Evolutionary conservation across 1,140 invertebrate genomes (phyloP), one percentile per base, ranked within the genome.

Genomic region (Popillia japonica): DNA sequence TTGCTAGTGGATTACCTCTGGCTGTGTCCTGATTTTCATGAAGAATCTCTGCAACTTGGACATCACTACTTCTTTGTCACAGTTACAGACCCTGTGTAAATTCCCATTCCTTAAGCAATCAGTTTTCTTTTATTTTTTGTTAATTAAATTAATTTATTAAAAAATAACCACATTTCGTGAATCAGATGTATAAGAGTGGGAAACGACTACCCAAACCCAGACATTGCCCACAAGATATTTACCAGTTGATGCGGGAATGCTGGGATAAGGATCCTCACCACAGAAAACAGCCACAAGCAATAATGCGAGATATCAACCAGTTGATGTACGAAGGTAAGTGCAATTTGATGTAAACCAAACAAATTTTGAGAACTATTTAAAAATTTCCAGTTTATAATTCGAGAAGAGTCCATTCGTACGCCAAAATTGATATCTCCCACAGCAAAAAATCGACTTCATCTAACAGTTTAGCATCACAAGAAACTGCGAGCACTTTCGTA

Each of bases 221-320:
- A 79, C 88, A 88, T 8, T 98, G 96, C 86, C 95, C 96, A 17
- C 79, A 86, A 3, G 94, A 95, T 83, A 93, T 99, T 72, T 97
- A 94, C 86, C 88, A 90, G 79, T 88, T 99, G 22, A 97, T 99
- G 91, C 86, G 89, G 17, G 93, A 95, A 82, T 97, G 97, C 83
- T 99, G 98, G 98, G 90, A 92, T 77, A 85, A 91, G 22, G 91
- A 94, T 82, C 92, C 92, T 3, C 90, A 92, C 40, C 86, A 87
- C 20, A 87, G 93, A 11, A 94, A 94, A 85, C 91, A 92, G 80
- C 93, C 95, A 61, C 95, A 96, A 86, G 92, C 92, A 59, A 92
- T 95, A 80, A 93, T 95, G 90, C 89, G 95, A 87, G 94, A 96
- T 87, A 92, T 95, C 64, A 94, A 95, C 87, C 93, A 94, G 86